phyloP scores from a whole-genome alignment of 2,797 vertebrate genomes.

The Pteropus rufus region DNA sequence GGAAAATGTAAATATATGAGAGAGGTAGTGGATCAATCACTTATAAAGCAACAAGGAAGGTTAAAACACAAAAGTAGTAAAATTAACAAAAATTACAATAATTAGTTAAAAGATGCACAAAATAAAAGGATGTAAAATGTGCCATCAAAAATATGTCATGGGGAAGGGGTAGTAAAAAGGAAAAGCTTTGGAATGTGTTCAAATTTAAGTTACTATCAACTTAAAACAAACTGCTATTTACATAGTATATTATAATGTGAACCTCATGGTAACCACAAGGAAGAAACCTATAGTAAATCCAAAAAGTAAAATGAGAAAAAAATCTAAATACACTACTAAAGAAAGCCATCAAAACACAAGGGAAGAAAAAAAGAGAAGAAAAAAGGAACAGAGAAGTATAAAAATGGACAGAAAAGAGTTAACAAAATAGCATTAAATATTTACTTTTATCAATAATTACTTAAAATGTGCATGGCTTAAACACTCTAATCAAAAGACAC shows the following conservation, averaged over 20 bases:
- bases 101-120: neutral
- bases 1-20: neutral
- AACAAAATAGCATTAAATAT: neutral
- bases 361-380: neutral
- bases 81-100: neutral
- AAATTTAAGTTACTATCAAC: neutral
- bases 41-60: neutral
- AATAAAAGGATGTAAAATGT: neutral
- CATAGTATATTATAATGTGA: neutral
- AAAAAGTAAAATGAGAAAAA: neutral
- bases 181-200: neutral
- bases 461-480: neutral
- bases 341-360: neutral
- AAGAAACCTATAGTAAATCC: neutral
- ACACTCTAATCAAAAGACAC: too few species aligned
- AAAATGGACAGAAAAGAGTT: neutral
- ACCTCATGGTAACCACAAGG: neutral
- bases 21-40: neutral
- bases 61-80: neutral
- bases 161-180: neutral
- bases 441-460: neutral
- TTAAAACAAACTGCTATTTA: neutral
- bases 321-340: neutral
- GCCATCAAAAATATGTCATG: neutral
- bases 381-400: neutral